Evolutionary conservation across 2,113 vertebrate genomes (phyloP).

Genomic region (Sigmodon hispidus): DNA sequence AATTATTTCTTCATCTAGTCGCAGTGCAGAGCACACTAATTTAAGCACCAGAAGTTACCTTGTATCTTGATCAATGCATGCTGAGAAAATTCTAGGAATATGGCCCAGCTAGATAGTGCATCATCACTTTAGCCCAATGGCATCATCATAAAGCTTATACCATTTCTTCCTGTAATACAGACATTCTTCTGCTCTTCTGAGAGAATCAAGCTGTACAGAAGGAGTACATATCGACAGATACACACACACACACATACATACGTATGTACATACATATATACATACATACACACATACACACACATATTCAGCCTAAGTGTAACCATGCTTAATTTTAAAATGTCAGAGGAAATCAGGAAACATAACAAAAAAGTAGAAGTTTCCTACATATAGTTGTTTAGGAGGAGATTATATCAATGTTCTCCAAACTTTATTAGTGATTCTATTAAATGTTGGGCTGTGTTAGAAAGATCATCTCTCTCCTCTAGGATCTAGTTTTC

Average conservation of each 20-base stretch:
- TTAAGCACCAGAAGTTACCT: conserved; percentile 1
- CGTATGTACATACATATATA: neutral
- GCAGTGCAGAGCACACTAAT: neutral
- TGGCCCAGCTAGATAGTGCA: neutral
- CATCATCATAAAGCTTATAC: neutral
- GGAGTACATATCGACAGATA: neutral
- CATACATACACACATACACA: too few species aligned
- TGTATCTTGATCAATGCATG: neutral
- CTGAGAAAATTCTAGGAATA: conserved; percentile 23
- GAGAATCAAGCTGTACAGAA: neutral
- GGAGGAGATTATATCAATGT: neutral
- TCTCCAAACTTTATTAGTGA: conserved; percentile 30
- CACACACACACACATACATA: neutral
- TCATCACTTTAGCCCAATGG: neutral
- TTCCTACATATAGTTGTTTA: neutral
- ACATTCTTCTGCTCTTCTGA: neutral
- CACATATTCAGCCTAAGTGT: neutral
- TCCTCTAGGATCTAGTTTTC: conserved; percentile 31
- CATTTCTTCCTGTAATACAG: neutral
- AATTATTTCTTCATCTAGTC: conserved; percentile 38
- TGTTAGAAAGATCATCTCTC: conserved; percentile 35
- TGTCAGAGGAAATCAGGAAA: neutral
- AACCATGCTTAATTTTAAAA: conserved; percentile 41
- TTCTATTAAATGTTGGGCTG: conserved; percentile 5
- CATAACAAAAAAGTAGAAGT: conserved; percentile 32